Base-by-base conservation (phyloP, 2,797 vertebrate genomes). In the Luscinia megarhynchos region DNA sequence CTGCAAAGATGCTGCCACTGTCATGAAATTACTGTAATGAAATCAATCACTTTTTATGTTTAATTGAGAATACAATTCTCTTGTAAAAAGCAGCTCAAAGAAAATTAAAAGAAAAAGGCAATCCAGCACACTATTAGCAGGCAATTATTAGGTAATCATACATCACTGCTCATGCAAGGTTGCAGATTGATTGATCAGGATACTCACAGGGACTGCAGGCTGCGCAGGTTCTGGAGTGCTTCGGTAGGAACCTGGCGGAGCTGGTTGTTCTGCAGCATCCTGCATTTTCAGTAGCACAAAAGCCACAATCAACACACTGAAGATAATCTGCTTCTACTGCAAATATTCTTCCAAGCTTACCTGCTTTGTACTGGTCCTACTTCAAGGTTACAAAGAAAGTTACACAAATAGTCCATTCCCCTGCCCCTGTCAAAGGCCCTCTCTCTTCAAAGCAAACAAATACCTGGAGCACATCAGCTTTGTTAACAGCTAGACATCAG, bases 221-320 rank as follows among this genome's bases (percentile, higher is more conserved):
- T 98, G 95, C 95, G 98, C 87, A 99, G 96, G 94, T 98, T 98
- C 96, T 98, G 99, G 22, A 99, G 98, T 6, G 99, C 98, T 95
- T 99, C 98, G 1, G 94, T 96, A 32, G 99, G 99, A 59, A 99
- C 98, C 64, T 98, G 98, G 38, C 76, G 98, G 72, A 99, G 97
- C 78, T 98, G 98, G 97, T 99, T 99, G 95, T 99, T 99, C 97
- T 99, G 99, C 72, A 99, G 98, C 99, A 99, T 99, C 85, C 99
- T 99, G 70, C 53, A 55, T 94, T 89, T 88, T 92, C 96, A 94
- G 68, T 21, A 86, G 96, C 21, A 80, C 36, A 85, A 94, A 78
- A 90, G 4, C 12, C 57, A 96, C 79, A 97, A 90, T 89, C 8
- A 57, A 81, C 91, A 93, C 8, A 72, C 26, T 10, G 22, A 94